Base-by-base conservation (phyloP, 2,113 vertebrate species). In the Parus major region DNA sequence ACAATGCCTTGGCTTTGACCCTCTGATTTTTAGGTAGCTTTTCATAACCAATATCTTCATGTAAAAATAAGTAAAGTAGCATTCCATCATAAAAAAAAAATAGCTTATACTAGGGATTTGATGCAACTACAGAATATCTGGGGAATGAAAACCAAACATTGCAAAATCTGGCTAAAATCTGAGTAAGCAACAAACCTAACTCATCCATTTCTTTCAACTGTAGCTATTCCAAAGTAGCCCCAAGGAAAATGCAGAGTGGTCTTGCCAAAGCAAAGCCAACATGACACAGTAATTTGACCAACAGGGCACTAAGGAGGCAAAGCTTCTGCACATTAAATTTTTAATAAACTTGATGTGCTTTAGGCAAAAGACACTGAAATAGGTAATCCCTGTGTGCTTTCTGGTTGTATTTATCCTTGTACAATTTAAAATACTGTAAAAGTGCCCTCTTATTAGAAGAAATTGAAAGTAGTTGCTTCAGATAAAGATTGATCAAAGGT, bases 11-110 rank as follows among this genome's bases (percentile, higher is more conserved):
- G 72, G 49, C 59, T 36, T 56, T 31, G 78, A 81, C 50, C 39
- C 17, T 50, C 47, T 88, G 61, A 35, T 76, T 75, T 91, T 63
- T 29, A 12, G 29, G 49, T 52, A 36, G 46, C 65, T 47, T 77
- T 82, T 59, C 47, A 55, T 50, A 80, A 50, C 44, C 22, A 71
- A 5, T 73, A 72, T 78, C 29, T 72, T 83, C 46, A 36, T 14
- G 15, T 36, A 88, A 66, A 88, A 88, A n/a, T 33, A 80, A 92
- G 25, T 36, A 10, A 80, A 79, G 3, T 15, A 42, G n/a, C 44
- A 91, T 90, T 94, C 68, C 59, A 57, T 82, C 42, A 59, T 96
- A 92, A 90, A 39, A 39, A 97, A 93, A 90, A 39, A 39, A 39
- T 39, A 39, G 33, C 53, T 33, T 4, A 29, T 64, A 49, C 36